A percentile compares a stretch with the other conserved stretches of the same genome.
These are phyloP conservation scores for Pangasius djambal DNA, from an alignment of 2,797 vertebrate genomes.

Conservation along the genomic window DNA sequence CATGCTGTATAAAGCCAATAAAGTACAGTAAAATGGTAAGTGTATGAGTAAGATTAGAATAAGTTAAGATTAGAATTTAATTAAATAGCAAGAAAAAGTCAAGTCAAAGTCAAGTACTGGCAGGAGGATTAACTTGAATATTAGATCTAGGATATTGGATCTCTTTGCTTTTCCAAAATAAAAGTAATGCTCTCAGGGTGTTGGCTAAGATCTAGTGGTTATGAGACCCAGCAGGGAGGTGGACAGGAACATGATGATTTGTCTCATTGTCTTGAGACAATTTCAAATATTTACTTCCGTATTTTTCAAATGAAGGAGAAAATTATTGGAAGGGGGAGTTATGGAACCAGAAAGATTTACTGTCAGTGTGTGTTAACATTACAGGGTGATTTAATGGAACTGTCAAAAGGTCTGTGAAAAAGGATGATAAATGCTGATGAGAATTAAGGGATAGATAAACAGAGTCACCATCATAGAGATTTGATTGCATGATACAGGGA, in stretches of 20 bases:
- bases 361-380: conserved; percentile 73
- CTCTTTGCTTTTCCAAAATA: conserved; percentile 31
- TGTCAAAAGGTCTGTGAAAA: conserved; percentile 69
- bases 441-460: conserved; percentile 52
- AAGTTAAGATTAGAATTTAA: background rate
- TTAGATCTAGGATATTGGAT: background rate
- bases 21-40: background rate
- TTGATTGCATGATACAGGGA: background rate
- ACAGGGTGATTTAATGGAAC: conserved; percentile 78
- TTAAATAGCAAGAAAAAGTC: background rate
- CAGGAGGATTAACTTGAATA: background rate
- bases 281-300: conserved; percentile 78
- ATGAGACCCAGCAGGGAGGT: conserved; percentile 5
- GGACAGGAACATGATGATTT: background rate
- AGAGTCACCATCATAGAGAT: conserved; percentile 15
- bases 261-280: conserved; percentile 62
- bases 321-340: conserved; percentile 67
- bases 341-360: conserved; percentile 53
- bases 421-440: conserved; percentile 52
- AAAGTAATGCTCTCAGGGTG: conserved; percentile 11
- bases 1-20: conserved; percentile 5
- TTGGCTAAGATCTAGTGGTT: conserved; percentile 19
- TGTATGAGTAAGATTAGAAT: background rate
- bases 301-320: conserved; percentile 72
- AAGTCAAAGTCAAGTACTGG: background rate